Evolutionary conservation across 2,113 vertebrate species (phyloP).

Genomic region (Cyprinodon brontotheroides): DNA sequence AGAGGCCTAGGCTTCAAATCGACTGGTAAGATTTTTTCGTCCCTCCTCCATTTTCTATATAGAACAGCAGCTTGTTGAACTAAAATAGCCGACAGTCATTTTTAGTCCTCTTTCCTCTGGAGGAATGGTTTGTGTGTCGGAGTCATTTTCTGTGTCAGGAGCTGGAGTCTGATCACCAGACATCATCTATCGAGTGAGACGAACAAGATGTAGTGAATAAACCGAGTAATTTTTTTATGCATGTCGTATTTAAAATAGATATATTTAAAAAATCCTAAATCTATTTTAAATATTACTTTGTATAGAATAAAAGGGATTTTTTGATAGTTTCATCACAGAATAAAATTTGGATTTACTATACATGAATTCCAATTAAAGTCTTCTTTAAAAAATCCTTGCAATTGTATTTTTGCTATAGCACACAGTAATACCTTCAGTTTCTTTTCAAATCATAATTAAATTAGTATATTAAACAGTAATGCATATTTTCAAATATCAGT

Average conservation of each 20-base stretch:
- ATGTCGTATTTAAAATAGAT: neutral
- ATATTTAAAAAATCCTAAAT: neutral
- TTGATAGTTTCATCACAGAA: too few species aligned
- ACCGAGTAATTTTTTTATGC: too few species aligned
- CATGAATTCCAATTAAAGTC: neutral
- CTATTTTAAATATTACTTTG: too few species aligned
- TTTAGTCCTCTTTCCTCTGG: constrained; percentile 55
- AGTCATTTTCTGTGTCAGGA: constrained; percentile 68
- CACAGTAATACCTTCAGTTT: neutral
- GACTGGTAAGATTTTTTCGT: constrained; percentile 12
- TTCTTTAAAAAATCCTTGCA: neutral
- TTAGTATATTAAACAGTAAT: neutral
- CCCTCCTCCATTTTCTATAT: constrained; percentile 49
- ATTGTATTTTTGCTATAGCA: neutral
- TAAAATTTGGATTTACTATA: too few species aligned
- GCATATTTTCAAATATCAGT: neutral
- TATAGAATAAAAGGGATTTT: too few species aligned
- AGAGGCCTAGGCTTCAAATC: constrained; percentile 1
- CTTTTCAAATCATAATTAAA: too few species aligned
- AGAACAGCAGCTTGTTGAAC: constrained; percentile 52
- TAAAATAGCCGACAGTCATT: constrained; percentile 58
- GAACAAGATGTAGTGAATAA: neutral
- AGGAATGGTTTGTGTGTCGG: constrained; percentile 65
- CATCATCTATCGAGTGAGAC: constrained; percentile 17
- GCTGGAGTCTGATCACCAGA: constrained; percentile 24